These are phyloP conservation scores for Lithophane ornitopus DNA, from an alignment of 2,888 invertebrate genomes.

Conservation along the genomic window DNA sequence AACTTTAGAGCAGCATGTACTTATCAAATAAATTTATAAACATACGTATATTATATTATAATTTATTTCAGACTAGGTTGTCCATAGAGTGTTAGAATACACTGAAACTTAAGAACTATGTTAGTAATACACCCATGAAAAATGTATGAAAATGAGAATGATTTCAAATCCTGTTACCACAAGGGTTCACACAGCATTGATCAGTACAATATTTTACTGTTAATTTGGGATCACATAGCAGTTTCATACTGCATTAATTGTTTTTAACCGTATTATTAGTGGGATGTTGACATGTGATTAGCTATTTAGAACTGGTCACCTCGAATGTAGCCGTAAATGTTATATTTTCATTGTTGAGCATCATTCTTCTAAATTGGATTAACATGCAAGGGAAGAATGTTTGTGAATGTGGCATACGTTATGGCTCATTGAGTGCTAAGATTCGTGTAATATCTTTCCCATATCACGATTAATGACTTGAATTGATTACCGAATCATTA, in stretches of 20 bases:
- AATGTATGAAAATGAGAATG: background rate
- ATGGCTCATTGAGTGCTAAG: background rate
- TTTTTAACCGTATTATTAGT: background rate
- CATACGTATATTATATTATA: too few relatives aligned
- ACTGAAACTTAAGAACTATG: too few relatives aligned
- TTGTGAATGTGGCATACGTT: too few relatives aligned
- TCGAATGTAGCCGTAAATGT: background rate
- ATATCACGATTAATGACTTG: background rate
- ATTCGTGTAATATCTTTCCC: background rate
- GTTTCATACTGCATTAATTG: background rate
- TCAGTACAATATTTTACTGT: background rate
- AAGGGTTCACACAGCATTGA: background rate
- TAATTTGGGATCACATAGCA: background rate
- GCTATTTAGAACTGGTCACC: background rate
- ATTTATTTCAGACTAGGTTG: too few relatives aligned
- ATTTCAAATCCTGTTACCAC: background rate
- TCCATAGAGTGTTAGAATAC: too few relatives aligned
- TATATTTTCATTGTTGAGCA: background rate
- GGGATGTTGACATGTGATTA: background rate
- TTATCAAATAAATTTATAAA: background rate
- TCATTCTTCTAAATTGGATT: background rate
- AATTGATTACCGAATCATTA: slow-evolving; percentile 22
- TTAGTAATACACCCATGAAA: too few relatives aligned
- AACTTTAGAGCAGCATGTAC: background rate
- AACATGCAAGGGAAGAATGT: background rate